phyloP scores from a whole-genome alignment of 53 echinoderm and acorn worm genomes.

The Holothuria scabra region DNA sequence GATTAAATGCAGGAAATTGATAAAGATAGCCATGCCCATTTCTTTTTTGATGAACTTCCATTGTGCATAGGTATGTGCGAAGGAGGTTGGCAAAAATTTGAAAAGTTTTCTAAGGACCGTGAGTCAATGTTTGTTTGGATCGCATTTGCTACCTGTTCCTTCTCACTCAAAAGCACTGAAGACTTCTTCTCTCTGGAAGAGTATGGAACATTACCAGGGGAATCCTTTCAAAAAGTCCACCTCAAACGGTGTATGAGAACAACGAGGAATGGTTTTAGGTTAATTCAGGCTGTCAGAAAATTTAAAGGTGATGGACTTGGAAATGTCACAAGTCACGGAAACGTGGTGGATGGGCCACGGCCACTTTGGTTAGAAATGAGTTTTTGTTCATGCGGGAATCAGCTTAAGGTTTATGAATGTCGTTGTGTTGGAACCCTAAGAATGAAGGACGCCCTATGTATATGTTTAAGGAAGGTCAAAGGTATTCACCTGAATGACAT shows the following conservation, averaged over 20 bases:
- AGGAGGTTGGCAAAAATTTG: constrained; percentile 1
- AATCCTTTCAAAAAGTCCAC: background rate
- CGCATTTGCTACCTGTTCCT: constrained; percentile 22
- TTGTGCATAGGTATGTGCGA: background rate
- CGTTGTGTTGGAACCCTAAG: background rate
- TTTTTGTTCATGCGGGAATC: background rate
- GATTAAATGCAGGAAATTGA: background rate
- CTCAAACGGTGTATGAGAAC: constrained; percentile 27
- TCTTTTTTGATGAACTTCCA: constrained; percentile 42
- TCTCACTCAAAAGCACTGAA: background rate
- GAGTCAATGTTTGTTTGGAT: constrained; percentile 17
- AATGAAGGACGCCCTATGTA: background rate
- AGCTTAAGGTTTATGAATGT: background rate
- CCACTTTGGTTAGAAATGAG: constrained; percentile 20
- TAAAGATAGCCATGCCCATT: background rate
- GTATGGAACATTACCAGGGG: background rate
- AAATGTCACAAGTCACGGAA: background rate
- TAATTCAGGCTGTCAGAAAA: constrained; percentile 23
- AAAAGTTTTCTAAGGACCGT: background rate
- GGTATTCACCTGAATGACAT: constrained; percentile 8
- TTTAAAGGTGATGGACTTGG: constrained; percentile 33
- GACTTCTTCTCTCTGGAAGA: constrained; percentile 1
- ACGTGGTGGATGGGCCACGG: constrained; percentile 19
- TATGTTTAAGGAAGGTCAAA: background rate
- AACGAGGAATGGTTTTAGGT: constrained; percentile 23